phyloP scores from a whole-genome alignment of 2,888 invertebrate species.

The Stenurella melanura region DNA sequence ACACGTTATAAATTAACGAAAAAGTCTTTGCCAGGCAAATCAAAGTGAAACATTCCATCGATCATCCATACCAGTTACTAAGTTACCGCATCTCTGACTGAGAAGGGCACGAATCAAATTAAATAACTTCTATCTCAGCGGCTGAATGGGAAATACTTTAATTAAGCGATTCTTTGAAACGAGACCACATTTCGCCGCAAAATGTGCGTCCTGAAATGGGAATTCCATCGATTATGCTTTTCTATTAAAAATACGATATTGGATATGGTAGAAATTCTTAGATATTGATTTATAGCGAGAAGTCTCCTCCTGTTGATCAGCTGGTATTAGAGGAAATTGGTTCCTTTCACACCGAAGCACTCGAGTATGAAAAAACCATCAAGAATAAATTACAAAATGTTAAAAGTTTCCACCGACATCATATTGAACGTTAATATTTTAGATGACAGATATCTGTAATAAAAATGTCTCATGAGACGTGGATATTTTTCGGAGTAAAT shows the following conservation, averaged over 20 bases:
- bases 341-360: conserved; percentile 49
- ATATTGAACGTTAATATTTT: conserved; percentile 11
- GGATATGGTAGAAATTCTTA: conserved; percentile 33
- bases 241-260: conserved; percentile 40
- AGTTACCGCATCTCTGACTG: neutral
- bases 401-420: conserved; percentile 14
- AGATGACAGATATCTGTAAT: conserved; percentile 18
- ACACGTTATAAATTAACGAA: too few species aligned
- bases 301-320: conserved; percentile 50
- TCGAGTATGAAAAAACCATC: conserved; percentile 44
- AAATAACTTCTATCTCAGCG: conserved; percentile 26
- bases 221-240: conserved; percentile 34
- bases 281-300: conserved; percentile 54
- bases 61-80: neutral
- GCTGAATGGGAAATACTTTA: conserved; percentile 32
- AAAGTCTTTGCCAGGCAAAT: too few species aligned
- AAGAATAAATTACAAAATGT: conserved; percentile 49
- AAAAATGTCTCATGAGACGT: conserved; percentile 5
- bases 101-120: neutral
- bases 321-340: conserved; percentile 53
- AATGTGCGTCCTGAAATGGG: conserved; percentile 19
- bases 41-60: neutral
- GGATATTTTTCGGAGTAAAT: neutral
- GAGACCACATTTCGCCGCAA: conserved; percentile 10
- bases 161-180: conserved; percentile 28